These are phyloP conservation scores for Nomada lathburiana DNA, from an alignment of 2,888 invertebrate species.

Conservation along the genomic window DNA sequence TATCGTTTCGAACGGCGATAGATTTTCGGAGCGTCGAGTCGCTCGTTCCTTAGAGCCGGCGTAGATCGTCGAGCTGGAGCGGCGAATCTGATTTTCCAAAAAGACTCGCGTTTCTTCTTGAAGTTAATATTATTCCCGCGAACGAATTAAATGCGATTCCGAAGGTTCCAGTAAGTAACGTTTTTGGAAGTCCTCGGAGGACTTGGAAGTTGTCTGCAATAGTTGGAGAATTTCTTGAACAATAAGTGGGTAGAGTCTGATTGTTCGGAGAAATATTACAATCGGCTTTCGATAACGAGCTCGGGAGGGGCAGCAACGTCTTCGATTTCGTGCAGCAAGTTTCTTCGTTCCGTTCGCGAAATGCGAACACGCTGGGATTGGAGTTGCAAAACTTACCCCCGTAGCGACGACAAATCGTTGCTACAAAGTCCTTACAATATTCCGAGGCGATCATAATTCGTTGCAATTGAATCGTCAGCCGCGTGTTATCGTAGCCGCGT, in stretches of 20 bases:
- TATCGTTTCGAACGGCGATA: not conserved
- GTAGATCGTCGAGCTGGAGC: not conserved
- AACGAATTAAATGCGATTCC: too few species aligned
- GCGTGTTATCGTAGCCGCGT: not conserved
- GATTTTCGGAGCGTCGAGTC: not conserved
- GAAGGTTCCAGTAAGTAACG: too few species aligned
- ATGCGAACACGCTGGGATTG: not conserved
- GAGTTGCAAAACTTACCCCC: not conserved
- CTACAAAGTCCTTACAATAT: conserved; percentile 13
- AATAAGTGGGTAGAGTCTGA: not conserved
- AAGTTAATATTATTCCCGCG: too few species aligned
- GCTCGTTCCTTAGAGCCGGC: not conserved
- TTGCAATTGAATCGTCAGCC: conserved; percentile 18
- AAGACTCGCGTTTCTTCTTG: too few species aligned
- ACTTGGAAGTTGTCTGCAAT: not conserved
- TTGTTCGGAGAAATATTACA: not conserved
- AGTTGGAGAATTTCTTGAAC: not conserved
- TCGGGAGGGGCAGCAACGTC: not conserved
- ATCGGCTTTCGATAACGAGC: conserved; percentile 19
- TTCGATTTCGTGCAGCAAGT: not conserved
- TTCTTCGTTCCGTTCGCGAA: conserved; percentile 3
- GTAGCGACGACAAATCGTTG: not conserved
- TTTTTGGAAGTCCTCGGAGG: too few species aligned
- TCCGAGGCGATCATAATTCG: conserved; percentile 39
- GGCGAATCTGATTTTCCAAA: not conserved